These are phyloP conservation scores for Myotis lucifugus DNA, from an alignment of 2,113 vertebrate genomes.

Conservation along the genomic window DNA sequence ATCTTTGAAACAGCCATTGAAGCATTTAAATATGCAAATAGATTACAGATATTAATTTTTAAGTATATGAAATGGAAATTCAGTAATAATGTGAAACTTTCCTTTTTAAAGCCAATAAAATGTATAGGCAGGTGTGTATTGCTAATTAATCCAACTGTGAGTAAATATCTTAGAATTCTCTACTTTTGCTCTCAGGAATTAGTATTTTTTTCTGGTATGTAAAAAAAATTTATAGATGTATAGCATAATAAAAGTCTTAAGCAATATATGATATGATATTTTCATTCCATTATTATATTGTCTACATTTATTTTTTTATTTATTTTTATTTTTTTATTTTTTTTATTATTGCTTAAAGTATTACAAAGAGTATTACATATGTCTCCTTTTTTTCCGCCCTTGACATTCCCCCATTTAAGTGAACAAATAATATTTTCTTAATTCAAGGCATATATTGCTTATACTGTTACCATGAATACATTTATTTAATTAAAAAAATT, in stretches of 20 bases:
- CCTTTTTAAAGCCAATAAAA: neutral
- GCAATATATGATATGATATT: neutral
- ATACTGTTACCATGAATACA: neutral
- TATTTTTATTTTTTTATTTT: no score
- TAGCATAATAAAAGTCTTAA: neutral
- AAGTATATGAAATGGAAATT: neutral
- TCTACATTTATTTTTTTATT: neutral
- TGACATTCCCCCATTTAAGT: neutral
- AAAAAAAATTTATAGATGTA: neutral
- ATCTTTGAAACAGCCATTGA: neutral
- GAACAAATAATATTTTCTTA: neutral
- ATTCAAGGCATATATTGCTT: neutral
- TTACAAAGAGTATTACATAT: no score
- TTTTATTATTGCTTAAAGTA: no score
- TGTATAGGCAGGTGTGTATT: neutral
- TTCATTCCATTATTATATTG: neutral
- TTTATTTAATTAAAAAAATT: neutral
- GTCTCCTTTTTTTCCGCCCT: no score
- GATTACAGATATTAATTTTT: neutral
- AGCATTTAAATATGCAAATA: neutral
- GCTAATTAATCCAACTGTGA: neutral
- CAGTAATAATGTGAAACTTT: neutral
- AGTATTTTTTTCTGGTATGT: neutral
- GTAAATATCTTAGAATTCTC: neutral
- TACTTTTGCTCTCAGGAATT: neutral